Conservation (phyloP, 2,888 invertebrate species). For the Perizoma affinitatum region DNA sequence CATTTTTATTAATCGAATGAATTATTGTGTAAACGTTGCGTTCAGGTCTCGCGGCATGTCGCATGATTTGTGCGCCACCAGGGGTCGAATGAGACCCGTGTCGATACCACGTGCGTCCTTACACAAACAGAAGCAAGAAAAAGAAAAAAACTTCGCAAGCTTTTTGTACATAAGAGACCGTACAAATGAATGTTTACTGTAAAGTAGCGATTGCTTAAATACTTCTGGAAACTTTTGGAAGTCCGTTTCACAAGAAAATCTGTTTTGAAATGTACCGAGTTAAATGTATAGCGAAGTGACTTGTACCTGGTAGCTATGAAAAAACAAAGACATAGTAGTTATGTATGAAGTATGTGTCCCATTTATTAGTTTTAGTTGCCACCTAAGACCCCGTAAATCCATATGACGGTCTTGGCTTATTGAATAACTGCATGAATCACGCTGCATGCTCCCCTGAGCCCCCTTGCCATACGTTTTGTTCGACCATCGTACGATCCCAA, state of each 20-base stretch:
- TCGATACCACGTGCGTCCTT: constrained; percentile 66
- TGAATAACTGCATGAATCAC: constrained; percentile 81
- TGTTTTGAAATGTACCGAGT: not conserved
- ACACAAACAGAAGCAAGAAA: constrained; percentile 43
- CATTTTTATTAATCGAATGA: constrained; percentile 22
- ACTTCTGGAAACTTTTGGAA: not conserved
- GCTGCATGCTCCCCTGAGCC: constrained; percentile 64
- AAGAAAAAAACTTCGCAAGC: constrained; percentile 22
- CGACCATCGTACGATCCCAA: constrained; percentile 42
- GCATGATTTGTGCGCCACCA: constrained; percentile 74
- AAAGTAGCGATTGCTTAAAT: constrained; percentile 10
- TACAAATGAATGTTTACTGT: not conserved
- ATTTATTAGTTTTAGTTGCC: constrained; percentile 43
- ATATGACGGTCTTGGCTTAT: constrained; percentile 64
- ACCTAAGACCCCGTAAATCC: constrained; percentile 61
- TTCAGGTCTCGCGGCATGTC: constrained; percentile 52
- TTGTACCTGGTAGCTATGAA: too few species aligned
- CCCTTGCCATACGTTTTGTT: constrained; percentile 68
- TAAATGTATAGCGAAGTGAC: constrained; percentile 15
- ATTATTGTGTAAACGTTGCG: constrained; percentile 27
- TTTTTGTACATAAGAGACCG: constrained; percentile 12
- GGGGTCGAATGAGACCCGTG: constrained; percentile 60
- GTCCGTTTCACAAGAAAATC: not conserved
- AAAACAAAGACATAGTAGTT: not conserved
- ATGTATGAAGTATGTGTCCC: constrained; percentile 2